Conservation (phyloP, 1,140 invertebrate species). For the Drosophila littoralis region DNA sequence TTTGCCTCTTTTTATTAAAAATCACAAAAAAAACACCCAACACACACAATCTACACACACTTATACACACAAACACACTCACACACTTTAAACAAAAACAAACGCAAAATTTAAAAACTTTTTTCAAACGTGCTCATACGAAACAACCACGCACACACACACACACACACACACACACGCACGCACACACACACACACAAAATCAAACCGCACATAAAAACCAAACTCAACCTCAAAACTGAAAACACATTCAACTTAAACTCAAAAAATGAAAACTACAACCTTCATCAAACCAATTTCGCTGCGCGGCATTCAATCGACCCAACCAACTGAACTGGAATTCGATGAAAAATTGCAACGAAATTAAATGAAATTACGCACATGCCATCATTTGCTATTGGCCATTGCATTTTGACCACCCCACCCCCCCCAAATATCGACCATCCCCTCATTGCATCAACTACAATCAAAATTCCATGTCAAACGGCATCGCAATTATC, state of each 20-base stretch:
- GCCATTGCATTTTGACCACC: slow-evolving; percentile 30
- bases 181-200: slow-evolving; percentile 36
- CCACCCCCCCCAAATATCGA: slow-evolving; percentile 7
- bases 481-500: slow-evolving; percentile 80
- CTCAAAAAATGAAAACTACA: slow-evolving; percentile 22
- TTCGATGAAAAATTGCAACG: slow-evolving; percentile 76
- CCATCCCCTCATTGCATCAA: slow-evolving; percentile 53
- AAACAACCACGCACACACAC: slow-evolving; percentile 42
- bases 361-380: slow-evolving; percentile 81
- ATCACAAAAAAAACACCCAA: slow-evolving; percentile 32
- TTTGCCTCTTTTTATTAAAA: slow-evolving; percentile 77
- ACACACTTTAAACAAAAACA: slow-evolving; percentile 23
- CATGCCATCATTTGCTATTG: slow-evolving; percentile 45
- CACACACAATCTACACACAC: slow-evolving; percentile 19
- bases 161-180: slow-evolving; percentile 43
- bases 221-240: slow-evolving; percentile 46
- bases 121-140: slow-evolving; percentile 74
- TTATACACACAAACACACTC: slow-evolving; percentile 10
- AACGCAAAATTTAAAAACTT: slow-evolving; percentile 69
- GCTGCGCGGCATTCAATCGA: slow-evolving; percentile 61
- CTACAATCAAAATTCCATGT: slow-evolving; percentile 71
- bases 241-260: slow-evolving; percentile 32
- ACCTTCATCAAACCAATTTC: slow-evolving; percentile 61
- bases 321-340: slow-evolving; percentile 65
- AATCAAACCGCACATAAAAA: slow-evolving; percentile 66